Evolutionary conservation across 2,888 invertebrate species (phyloP), one percentile per base, ranked within the genome.

Genomic region (Leptinotarsa haldemani): DNA sequence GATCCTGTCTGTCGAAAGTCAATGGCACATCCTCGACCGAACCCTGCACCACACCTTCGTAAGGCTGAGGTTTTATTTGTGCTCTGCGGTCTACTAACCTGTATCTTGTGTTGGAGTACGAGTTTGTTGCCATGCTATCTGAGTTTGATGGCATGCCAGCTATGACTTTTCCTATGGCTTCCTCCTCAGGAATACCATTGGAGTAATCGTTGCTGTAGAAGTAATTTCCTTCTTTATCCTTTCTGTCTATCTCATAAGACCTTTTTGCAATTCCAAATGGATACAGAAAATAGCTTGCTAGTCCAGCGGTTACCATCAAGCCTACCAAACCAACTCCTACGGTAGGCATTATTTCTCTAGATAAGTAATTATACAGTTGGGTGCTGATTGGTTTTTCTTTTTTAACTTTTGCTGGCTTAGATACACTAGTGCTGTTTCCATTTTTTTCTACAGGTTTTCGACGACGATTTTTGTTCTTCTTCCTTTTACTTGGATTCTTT

Each of bases 281-380:
- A 87, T 94, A 94, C 22, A 94, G 87, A 85, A 94, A 93, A 80
- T 94, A 93, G 70, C 94, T 93, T 48, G 94, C 94, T 50, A 94
- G 85, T 2, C 94, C 94, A 2, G 93, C 93, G 53, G 93, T 90
- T 74, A 94, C 91, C 75, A 94, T 92, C 58, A 94, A 86, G 1
- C 94, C 94, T 15, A 94, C 91, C 22, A 94, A 87, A 80, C 94
- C 94, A 0, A 94, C 93, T 0, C 94, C 94, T 22, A 94, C 93
- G 47, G 93, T 93, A 0, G 94, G 94, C 93, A 94, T 94, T 0
- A 94, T 93, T 88, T 94, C 94, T 80, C 94, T 89, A 3, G 94
- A 93, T 56, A 94, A 87, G 82, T 93, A 94, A 82, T 93, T 94
- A 82, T 94, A 94, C 40, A 94, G 91, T 84, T 94, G 92, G 0